Conservation (phyloP, 2,888 invertebrate genomes). For the Ennomos fuscantarius region DNA sequence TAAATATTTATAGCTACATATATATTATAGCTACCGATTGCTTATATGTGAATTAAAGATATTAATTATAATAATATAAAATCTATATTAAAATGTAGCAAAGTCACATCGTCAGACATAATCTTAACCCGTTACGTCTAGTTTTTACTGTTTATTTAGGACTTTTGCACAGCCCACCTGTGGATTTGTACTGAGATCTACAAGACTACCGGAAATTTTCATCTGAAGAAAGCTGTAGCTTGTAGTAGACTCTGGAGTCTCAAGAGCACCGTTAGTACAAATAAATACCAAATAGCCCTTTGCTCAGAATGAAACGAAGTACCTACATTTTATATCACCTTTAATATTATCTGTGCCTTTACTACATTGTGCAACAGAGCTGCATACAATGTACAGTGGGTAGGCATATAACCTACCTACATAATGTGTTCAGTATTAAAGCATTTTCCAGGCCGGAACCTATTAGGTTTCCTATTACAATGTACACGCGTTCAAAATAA, state of each 20-base stretch:
- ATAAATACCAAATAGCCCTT: conserved; percentile 12
- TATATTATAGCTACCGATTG: too few relatives aligned
- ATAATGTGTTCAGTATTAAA: conserved; percentile 1
- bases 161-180: conserved; percentile 17
- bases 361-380: not conserved
- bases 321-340: conserved; percentile 8
- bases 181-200: conserved; percentile 11
- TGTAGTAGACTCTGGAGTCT: too few relatives aligned
- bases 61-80: too few relatives aligned
- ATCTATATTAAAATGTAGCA: not conserved
- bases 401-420: not conserved
- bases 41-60: too few relatives aligned
- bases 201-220: conserved; percentile 12
- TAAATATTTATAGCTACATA: too few relatives aligned
- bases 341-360: too few relatives aligned
- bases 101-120: not conserved
- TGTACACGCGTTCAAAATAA: not conserved
- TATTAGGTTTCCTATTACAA: not conserved
- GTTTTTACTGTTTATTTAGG: conserved; percentile 13
- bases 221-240: conserved; percentile 14
- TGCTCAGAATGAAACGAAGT: conserved; percentile 1
- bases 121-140: not conserved
- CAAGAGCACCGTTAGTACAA: not conserved
- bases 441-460: not conserved
- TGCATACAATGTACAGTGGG: too few relatives aligned